These are phyloP conservation scores for Burhinus oedicnemus DNA, from an alignment of 2,113 vertebrate species.

Conservation along the genomic window DNA sequence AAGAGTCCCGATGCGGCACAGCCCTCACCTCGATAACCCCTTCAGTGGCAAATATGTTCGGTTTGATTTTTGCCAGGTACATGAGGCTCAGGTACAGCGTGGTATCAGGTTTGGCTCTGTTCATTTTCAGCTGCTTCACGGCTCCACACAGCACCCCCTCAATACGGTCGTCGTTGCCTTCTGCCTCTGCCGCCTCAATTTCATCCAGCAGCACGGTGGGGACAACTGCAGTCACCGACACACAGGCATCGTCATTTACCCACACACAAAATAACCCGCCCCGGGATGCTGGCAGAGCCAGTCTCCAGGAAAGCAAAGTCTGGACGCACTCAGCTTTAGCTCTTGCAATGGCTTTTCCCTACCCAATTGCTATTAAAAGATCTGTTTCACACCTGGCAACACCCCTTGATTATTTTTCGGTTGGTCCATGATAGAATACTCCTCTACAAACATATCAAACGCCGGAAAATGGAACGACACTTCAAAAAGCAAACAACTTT, in stretches of 20 bases:
- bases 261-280: fast-evolving
- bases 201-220: constrained; percentile 90
- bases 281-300: neutral
- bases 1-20: fast-evolving
- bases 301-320: neutral
- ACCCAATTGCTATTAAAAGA: neutral
- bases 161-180: constrained; percentile 93
- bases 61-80: constrained; percentile 98
- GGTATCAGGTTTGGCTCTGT: constrained; percentile 92
- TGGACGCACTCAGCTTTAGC: neutral
- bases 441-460: neutral
- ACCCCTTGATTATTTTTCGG: neutral
- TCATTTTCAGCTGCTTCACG: constrained; percentile 92
- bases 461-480: fast-evolving
- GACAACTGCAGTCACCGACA: constrained; percentile 74
- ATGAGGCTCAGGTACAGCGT: constrained; percentile 94
- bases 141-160: constrained; percentile 95
- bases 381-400: neutral
- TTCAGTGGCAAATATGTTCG: constrained; percentile 97
- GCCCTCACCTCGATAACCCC: constrained; percentile 93
- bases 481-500: neutral
- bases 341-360: neutral
- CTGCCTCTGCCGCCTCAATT: constrained; percentile 91
- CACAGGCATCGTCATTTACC: neutral
- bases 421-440: fast-evolving